Evolutionary conservation across 2,888 invertebrate genomes (phyloP).

Genomic region (Andrena chrysosceles): DNA sequence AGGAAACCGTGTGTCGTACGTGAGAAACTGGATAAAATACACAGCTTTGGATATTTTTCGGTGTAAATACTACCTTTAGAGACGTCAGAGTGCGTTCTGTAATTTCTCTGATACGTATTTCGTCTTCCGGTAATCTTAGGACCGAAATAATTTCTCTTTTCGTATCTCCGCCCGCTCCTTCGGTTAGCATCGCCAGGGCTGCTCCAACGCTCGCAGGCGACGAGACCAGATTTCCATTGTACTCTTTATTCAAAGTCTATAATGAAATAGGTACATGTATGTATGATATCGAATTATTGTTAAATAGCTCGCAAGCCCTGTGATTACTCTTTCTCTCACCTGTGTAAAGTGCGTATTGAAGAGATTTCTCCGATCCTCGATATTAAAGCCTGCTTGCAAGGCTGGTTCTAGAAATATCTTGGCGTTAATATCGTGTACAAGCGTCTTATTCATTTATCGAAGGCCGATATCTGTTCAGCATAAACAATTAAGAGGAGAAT

Average conservation of each 20-base stretch:
- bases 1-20: neutral
- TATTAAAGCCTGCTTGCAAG: slow-evolving; percentile 29
- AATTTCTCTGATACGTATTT: slow-evolving; percentile 68
- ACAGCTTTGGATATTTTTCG: too few species aligned
- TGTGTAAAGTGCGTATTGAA: slow-evolving; percentile 87
- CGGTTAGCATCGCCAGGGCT: slow-evolving; percentile 88
- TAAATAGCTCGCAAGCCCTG: too few species aligned
- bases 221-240: slow-evolving; percentile 87
- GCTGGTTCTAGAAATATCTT: slow-evolving; percentile 52
- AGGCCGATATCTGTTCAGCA: too few species aligned
- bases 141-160: slow-evolving; percentile 87
- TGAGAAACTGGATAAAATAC: neutral
- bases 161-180: slow-evolving; percentile 87
- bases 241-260: slow-evolving; percentile 68
- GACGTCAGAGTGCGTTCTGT: slow-evolving; percentile 74
- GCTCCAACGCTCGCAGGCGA: slow-evolving; percentile 90
- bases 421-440: neutral
- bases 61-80: slow-evolving; percentile 81
- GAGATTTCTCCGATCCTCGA: slow-evolving; percentile 85
- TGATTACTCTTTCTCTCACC: slow-evolving; percentile 74
- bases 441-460: neutral
- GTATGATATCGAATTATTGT: too few species aligned
- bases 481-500: too few species aligned
- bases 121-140: slow-evolving; percentile 86
- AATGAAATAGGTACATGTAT: neutral